phyloP scores from a whole-genome alignment of 2,797 vertebrate species.

The Esox masquinongy region DNA sequence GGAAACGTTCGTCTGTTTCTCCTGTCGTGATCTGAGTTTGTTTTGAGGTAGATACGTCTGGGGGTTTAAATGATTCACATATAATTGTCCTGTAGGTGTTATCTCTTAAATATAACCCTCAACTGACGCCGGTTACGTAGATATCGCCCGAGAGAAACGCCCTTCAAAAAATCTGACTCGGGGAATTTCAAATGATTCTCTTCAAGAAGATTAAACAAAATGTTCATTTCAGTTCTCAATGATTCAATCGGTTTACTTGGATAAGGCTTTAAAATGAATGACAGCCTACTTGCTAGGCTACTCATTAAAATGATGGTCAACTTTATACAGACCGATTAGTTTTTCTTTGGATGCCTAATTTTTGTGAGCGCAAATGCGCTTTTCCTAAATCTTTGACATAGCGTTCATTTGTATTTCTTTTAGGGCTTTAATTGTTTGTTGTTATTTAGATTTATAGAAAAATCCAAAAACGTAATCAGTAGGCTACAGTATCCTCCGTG shows the following conservation, averaged over 20 bases:
- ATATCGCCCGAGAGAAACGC: slow-evolving; percentile 39
- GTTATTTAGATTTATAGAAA: slow-evolving; percentile 35
- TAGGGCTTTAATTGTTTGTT: slow-evolving; percentile 1
- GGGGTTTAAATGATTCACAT: slow-evolving; percentile 35
- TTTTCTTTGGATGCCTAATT: background rate
- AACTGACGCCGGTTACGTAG: slow-evolving; percentile 16
- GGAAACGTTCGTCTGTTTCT: slow-evolving; percentile 38
- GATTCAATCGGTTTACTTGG: slow-evolving; percentile 15
- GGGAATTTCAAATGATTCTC: background rate
- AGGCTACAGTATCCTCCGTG: slow-evolving; percentile 44
- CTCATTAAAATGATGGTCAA: slow-evolving; percentile 13
- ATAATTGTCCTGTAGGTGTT: slow-evolving; percentile 8
- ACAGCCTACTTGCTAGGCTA: slow-evolving; percentile 10
- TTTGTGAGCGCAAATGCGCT: background rate
- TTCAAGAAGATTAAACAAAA: slow-evolving; percentile 2
- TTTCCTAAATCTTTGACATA: background rate
- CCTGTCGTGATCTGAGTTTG: slow-evolving; percentile 15
- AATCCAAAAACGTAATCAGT: slow-evolving; percentile 43
- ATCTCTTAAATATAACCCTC: slow-evolving; percentile 29
- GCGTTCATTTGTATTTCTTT: background rate
- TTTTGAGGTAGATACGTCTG: slow-evolving; percentile 63
- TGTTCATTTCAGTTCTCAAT: background rate
- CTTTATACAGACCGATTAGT: background rate
- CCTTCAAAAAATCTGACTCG: slow-evolving; percentile 17
- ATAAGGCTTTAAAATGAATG: slow-evolving; percentile 30